A percentile compares a stretch with the other conserved stretches of the same genome.
Conservation (phyloP, 2,113 vertebrate genomes). For the Ameiurus melas region DNA sequence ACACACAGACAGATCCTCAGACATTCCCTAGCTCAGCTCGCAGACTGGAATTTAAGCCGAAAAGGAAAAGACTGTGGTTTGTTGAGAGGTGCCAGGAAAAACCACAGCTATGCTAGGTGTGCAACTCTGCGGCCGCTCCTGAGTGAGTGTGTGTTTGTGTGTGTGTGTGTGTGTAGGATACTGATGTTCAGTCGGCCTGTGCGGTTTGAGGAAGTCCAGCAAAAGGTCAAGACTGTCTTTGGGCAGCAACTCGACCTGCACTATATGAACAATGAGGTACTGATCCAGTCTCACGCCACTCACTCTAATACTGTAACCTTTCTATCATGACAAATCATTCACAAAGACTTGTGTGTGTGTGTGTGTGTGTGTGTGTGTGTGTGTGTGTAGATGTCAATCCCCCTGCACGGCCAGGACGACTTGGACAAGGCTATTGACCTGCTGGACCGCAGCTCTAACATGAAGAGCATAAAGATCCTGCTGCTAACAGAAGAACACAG, state of each 20-base stretch:
- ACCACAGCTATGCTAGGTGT: constrained; percentile 93
- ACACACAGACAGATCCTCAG: constrained; percentile 45
- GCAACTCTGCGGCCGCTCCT: constrained; percentile 53
- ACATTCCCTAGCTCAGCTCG: constrained; percentile 53
- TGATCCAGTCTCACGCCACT: constrained; percentile 9
- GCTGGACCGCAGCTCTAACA: constrained; percentile 89
- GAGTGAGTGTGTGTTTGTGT: constrained; percentile 47
- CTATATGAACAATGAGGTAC: constrained; percentile 96
- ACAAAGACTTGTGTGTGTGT: constrained; percentile 18
- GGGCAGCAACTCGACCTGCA: constrained; percentile 89
- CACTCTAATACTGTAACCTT: not conserved
- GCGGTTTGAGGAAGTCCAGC: constrained; percentile 88
- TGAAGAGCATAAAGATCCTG: constrained; percentile 95
- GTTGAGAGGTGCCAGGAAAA: constrained; percentile 75
- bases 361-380: constrained; percentile 38
- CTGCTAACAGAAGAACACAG: constrained; percentile 85
- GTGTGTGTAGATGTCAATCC: constrained; percentile 85
- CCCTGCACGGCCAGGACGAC: constrained; percentile 88
- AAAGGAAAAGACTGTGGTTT: constrained; percentile 77
- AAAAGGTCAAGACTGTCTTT: constrained; percentile 89
- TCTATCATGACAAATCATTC: not conserved
- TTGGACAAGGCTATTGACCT: constrained; percentile 92
- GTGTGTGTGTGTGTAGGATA: constrained; percentile 73
- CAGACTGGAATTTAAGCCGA: constrained; percentile 69
- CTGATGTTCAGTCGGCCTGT: constrained; percentile 89